phyloP scores from a whole-genome alignment of 2,113 vertebrate genomes.

The Nycticebus coucang region DNA sequence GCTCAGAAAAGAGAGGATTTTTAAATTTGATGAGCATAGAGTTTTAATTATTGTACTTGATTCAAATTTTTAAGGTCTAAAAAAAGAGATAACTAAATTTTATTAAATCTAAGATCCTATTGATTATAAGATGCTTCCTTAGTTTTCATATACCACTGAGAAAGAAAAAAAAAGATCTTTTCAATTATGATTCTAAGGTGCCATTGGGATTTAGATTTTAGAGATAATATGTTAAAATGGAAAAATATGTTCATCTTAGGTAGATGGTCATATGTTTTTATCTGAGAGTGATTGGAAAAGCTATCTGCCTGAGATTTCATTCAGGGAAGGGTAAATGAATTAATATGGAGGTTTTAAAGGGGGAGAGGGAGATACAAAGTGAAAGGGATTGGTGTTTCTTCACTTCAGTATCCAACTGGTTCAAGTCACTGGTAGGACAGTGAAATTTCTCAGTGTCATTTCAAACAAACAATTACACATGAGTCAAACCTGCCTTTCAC shows the following conservation, averaged over 20 bases:
- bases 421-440: neutral
- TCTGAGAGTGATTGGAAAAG: neutral
- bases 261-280: neutral
- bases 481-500: neutral
- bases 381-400: neutral
- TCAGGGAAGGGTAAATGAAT: neutral
- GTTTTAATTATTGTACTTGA: neutral
- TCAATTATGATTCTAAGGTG: neutral
- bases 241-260: neutral
- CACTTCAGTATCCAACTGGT: neutral
- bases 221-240: slow-evolving; percentile 11
- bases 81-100: neutral
- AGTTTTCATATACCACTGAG: neutral
- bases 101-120: neutral
- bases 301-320: neutral
- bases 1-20: neutral
- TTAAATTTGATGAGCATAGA: neutral
- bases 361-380: neutral
- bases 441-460: neutral
- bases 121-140: neutral
- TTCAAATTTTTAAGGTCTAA: neutral
- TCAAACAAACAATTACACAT: neutral
- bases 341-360: neutral
- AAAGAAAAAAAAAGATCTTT: neutral
- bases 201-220: neutral